These are phyloP conservation scores for Lypha dubia DNA, from an alignment of 2,888 invertebrate species.

Conservation along the genomic window DNA sequence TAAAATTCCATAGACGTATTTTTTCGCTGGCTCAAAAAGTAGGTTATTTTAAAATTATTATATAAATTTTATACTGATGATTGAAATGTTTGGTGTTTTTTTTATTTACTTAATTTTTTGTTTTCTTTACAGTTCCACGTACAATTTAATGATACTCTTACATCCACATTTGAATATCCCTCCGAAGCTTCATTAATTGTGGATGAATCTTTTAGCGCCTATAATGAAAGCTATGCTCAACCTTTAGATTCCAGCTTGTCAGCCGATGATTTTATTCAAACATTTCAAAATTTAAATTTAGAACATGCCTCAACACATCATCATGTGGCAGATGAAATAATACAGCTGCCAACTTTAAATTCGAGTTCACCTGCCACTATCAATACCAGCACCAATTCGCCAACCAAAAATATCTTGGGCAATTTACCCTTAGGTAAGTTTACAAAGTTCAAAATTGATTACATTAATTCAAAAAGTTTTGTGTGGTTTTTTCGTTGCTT, in stretches of 20 bases:
- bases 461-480: not conserved
- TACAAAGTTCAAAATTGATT: constrained; percentile 32
- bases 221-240: constrained; percentile 57
- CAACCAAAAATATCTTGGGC: constrained; percentile 81
- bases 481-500: not conserved
- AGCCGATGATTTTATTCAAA: constrained; percentile 53
- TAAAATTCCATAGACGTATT: constrained; percentile 53
- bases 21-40: constrained; percentile 16
- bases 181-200: constrained; percentile 92
- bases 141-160: constrained; percentile 94
- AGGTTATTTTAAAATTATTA: constrained; percentile 20
- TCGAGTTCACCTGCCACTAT: constrained; percentile 68
- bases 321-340: constrained; percentile 82
- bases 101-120: too few species aligned
- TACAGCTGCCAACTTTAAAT: constrained; percentile 80
- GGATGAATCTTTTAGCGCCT: constrained; percentile 84
- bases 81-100: not conserved
- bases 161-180: constrained; percentile 96
- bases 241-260: constrained; percentile 31
- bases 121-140: constrained; percentile 90
- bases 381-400: constrained; percentile 62
- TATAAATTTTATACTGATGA: not conserved
- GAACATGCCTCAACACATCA: constrained; percentile 75
- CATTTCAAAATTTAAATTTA: constrained; percentile 76
- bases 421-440: constrained; percentile 83